Conservation (phyloP, 2,888 invertebrate genomes). For the Heliconius hortense region DNA sequence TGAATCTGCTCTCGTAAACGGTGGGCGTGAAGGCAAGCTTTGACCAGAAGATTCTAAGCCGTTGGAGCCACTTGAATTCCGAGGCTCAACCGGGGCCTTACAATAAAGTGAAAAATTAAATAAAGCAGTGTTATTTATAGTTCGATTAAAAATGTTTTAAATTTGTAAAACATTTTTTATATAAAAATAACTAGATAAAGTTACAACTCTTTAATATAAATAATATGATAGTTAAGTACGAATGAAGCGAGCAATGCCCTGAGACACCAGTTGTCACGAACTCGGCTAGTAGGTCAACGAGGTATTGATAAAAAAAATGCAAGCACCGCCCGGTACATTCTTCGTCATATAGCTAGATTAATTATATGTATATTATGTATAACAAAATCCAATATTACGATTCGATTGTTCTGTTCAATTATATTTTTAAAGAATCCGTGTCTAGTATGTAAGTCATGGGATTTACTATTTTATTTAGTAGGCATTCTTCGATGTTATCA, state of each 20-base stretch:
- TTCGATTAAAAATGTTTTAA: not conserved
- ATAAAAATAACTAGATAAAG: not conserved
- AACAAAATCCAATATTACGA: not conserved
- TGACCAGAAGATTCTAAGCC: slow-evolving; percentile 55
- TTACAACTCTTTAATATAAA: not conserved
- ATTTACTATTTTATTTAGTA: not conserved
- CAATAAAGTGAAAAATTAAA: slow-evolving; percentile 43
- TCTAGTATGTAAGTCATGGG: too few species aligned
- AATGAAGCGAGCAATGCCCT: slow-evolving; percentile 48
- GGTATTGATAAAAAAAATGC: slow-evolving; percentile 51
- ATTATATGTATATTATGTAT: not conserved
- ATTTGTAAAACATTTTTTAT: not conserved
- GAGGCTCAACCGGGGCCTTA: slow-evolving; percentile 68
- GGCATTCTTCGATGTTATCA: not conserved
- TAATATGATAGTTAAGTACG: slow-evolving; percentile 28
- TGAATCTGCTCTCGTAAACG: slow-evolving; percentile 68
- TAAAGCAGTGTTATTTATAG: not conserved
- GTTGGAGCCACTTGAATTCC: slow-evolving; percentile 60
- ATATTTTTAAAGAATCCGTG: not conserved
- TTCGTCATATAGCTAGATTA: slow-evolving; percentile 26
- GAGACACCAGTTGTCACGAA: slow-evolving; percentile 67
- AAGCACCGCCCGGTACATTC: slow-evolving; percentile 12
- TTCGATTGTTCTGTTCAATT: not conserved
- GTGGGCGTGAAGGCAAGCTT: slow-evolving; percentile 62
- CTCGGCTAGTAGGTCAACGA: slow-evolving; percentile 73